Evolutionary conservation across 2,797 vertebrate genomes (phyloP).

Genomic region (Caiman crocodilus): DNA sequence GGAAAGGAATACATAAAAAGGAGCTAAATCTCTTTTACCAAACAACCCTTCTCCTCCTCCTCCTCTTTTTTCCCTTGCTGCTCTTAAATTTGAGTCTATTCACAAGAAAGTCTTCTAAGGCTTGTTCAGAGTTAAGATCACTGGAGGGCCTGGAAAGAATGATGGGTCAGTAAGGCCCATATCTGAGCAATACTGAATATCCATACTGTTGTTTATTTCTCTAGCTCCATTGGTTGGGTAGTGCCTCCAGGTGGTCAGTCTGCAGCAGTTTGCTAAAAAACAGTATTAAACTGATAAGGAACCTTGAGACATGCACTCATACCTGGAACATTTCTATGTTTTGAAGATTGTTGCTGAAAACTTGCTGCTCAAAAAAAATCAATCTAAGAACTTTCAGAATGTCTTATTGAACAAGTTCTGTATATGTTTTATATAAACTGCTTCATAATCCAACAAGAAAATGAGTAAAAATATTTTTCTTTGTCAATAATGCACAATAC

Average conservation of each 20-base stretch:
- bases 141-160: background rate
- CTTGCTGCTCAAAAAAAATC: background rate
- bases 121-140: background rate
- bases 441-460: conserved; percentile 3
- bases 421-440: background rate
- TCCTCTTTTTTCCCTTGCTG: background rate
- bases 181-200: background rate
- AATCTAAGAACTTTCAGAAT: background rate
- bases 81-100: rapidly evolving
- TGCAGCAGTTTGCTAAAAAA: background rate
- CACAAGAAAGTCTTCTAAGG: background rate
- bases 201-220: background rate
- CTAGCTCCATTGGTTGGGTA: background rate
- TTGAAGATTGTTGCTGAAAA: conserved; percentile 6
- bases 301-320: background rate
- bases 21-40: background rate
- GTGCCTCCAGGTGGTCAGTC: background rate
- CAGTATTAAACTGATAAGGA: background rate
- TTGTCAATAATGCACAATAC: background rate
- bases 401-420: background rate
- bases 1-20: background rate
- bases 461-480: background rate
- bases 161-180: background rate
- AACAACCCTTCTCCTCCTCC: background rate
- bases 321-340: background rate